Evolutionary conservation across 2,797 vertebrate genomes (phyloP).

Genomic region (Pygocentrus nattereri): DNA sequence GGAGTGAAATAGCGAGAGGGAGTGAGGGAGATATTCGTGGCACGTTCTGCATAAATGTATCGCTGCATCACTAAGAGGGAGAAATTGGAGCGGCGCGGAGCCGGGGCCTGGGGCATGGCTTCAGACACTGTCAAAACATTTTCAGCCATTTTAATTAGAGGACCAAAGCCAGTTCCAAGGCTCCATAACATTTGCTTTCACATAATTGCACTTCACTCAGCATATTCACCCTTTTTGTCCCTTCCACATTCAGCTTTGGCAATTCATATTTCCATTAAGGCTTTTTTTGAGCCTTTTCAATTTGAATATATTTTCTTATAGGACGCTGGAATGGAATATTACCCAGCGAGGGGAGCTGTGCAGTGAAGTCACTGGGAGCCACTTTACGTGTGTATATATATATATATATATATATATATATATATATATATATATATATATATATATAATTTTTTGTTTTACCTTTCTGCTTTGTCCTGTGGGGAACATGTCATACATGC

Average conservation of each 20-base stretch:
- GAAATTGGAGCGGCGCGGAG: slow-evolving; percentile 55
- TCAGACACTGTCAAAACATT: slow-evolving; percentile 67
- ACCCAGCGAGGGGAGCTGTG: slow-evolving; percentile 53
- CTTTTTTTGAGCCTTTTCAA: slow-evolving; percentile 62
- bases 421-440: too few species aligned
- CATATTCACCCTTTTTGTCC: slow-evolving; percentile 61
- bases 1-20: slow-evolving; percentile 48
- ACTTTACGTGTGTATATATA: too few species aligned
- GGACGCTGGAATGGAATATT: slow-evolving; percentile 48
- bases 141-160: slow-evolving; percentile 69
- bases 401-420: too few species aligned
- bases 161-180: slow-evolving; percentile 60
- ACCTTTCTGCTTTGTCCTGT: neutral
- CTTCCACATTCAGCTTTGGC: slow-evolving; percentile 60
- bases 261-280: slow-evolving; percentile 66
- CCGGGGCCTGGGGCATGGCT: slow-evolving; percentile 60
- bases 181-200: slow-evolving; percentile 65
- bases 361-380: slow-evolving; percentile 23
- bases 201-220: slow-evolving; percentile 65
- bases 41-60: slow-evolving; percentile 64
- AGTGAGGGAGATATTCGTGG: slow-evolving; percentile 57
- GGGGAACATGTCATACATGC: slow-evolving; percentile 22
- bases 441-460: too few species aligned
- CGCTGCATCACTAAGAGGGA: slow-evolving; percentile 60
- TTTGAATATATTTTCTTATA: slow-evolving; percentile 63